Evolutionary conservation across 2,888 invertebrate species (phyloP).

Genomic region (Eustalomyia histrio): DNA sequence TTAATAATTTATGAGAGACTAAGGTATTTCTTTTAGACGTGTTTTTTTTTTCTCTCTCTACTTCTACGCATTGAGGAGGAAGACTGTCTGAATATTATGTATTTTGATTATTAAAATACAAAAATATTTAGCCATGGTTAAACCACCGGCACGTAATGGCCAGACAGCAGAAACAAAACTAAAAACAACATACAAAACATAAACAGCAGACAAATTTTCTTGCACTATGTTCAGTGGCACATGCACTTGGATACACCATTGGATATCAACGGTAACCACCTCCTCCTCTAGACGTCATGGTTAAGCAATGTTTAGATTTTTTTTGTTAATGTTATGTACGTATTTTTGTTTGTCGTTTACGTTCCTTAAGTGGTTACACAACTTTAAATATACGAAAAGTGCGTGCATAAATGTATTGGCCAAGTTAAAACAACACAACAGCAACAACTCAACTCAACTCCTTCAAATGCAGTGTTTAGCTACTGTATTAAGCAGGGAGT

Average conservation of each 20-base stretch:
- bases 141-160: slow-evolving; percentile 36
- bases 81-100: slow-evolving; percentile 27
- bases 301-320: slow-evolving; percentile 39
- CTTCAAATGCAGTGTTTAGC: slow-evolving; percentile 26
- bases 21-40: slow-evolving; percentile 35
- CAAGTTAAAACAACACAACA: slow-evolving; percentile 40
- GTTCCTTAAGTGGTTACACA: slow-evolving; percentile 49
- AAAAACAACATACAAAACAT: neutral
- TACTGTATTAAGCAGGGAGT: slow-evolving; percentile 52
- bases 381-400: slow-evolving; percentile 49
- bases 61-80: slow-evolving; percentile 38
- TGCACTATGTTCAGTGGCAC: slow-evolving; percentile 24
- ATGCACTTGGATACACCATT: slow-evolving; percentile 15
- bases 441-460: slow-evolving; percentile 36
- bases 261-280: slow-evolving; percentile 14
- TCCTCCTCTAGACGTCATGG: slow-evolving; percentile 38
- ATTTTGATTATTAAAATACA: slow-evolving; percentile 52
- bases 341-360: slow-evolving; percentile 10
- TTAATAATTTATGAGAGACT: slow-evolving; percentile 61
- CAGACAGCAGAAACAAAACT: slow-evolving; percentile 23
- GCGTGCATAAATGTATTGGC: slow-evolving; percentile 60
- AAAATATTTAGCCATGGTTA: slow-evolving; percentile 40
- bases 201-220: slow-evolving; percentile 45
- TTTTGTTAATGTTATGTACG: slow-evolving; percentile 5
- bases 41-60: slow-evolving; percentile 16